phyloP scores from a whole-genome alignment of 2,888 invertebrate species.

The Gortyna flavago region DNA sequence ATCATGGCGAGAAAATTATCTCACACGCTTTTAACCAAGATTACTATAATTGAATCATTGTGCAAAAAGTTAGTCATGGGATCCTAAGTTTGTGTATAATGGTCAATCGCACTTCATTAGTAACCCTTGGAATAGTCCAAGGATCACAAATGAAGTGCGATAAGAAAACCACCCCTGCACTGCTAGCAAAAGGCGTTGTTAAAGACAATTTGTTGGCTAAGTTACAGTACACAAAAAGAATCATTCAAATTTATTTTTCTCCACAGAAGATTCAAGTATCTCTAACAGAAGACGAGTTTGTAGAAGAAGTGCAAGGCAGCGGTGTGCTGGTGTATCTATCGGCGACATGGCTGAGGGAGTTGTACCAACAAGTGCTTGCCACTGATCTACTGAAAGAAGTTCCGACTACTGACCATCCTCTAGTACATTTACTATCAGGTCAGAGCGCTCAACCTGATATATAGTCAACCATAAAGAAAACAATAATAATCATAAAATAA shows the following conservation, averaged over 20 bases:
- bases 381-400: constrained; percentile 93
- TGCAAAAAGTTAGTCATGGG: neutral
- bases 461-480: neutral
- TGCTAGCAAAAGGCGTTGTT: neutral
- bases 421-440: constrained; percentile 94
- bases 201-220: neutral
- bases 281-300: constrained; percentile 95
- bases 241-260: neutral
- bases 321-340: constrained; percentile 98
- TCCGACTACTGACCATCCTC: constrained; percentile 92
- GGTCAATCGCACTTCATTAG: neutral
- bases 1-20: too few relatives aligned
- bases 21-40: too few relatives aligned
- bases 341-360: constrained; percentile 97
- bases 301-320: constrained; percentile 97
- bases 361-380: constrained; percentile 96
- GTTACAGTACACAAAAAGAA: too few relatives aligned
- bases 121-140: neutral
- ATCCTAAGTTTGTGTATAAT: neutral
- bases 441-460: constrained; percentile 45
- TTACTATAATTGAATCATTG: neutral
- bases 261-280: constrained; percentile 86
- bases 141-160: too few relatives aligned
- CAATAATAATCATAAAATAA: neutral
- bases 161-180: neutral